phyloP scores from a whole-genome alignment of 2,797 vertebrate species.

The Micropoecilia bifurca region DNA sequence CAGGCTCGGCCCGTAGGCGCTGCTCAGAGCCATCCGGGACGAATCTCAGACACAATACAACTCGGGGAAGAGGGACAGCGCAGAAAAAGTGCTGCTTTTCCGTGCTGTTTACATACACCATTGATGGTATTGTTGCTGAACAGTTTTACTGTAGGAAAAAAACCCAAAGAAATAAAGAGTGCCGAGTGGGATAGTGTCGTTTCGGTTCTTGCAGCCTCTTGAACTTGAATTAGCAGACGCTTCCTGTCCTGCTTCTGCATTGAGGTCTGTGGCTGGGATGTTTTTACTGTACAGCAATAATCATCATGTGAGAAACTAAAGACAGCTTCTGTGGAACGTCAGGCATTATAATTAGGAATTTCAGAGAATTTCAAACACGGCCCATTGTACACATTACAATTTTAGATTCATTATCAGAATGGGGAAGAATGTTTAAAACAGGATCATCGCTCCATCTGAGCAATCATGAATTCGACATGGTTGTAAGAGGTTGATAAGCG shows the following conservation, averaged over 20 bases:
- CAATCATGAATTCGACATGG: not conserved
- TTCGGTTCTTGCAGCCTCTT: constrained; percentile 50
- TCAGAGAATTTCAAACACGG: not conserved
- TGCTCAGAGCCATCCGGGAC: constrained; percentile 39
- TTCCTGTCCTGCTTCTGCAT: constrained; percentile 53
- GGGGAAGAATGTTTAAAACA: not conserved
- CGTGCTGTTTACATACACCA: constrained; percentile 50
- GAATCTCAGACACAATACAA: constrained; percentile 59
- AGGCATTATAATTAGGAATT: not conserved
- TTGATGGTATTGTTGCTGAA: constrained; percentile 57
- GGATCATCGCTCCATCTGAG: not conserved
- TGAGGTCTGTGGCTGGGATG: constrained; percentile 26
- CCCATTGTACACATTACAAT: not conserved
- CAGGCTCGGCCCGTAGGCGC: constrained; percentile 5
- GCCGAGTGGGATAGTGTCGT: constrained; percentile 24
- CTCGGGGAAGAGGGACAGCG: constrained; percentile 33
- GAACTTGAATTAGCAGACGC: constrained; percentile 42
- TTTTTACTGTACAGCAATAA: constrained; percentile 24
- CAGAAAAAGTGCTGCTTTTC: constrained; percentile 42
- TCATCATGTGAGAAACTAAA: constrained; percentile 2
- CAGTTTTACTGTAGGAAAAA: constrained; percentile 33
- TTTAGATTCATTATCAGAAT: not conserved
- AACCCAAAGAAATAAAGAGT: constrained; percentile 23
- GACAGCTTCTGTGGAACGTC: not conserved
- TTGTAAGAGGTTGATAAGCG: not conserved